Percentiles rank a stretch among this genome's conserved stretches.
Evolutionary conservation across 2,113 vertebrate species (phyloP).

Genomic region (Aplodontia rufa): DNA sequence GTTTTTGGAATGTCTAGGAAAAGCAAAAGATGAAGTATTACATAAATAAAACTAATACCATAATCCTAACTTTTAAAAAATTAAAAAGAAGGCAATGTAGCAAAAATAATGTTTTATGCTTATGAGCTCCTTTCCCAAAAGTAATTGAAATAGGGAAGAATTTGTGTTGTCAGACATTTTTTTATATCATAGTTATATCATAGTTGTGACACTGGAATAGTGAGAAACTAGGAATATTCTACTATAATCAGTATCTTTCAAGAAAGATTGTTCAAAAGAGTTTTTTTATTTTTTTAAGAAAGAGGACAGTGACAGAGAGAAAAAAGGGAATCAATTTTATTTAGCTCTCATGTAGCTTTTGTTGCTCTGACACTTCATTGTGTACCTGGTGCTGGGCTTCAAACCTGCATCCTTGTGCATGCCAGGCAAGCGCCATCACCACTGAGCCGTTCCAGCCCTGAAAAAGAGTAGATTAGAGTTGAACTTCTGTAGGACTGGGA

Average conservation of each 20-base stretch:
- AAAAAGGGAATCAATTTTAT: no score
- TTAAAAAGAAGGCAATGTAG: neutral
- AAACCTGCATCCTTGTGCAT: no score
- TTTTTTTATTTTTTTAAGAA: no score
- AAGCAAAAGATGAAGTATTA: conserved; percentile 13
- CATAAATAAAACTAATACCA: neutral
- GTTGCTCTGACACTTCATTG: no score
- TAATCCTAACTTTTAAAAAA: conserved; percentile 25
- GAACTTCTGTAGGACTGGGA: neutral
- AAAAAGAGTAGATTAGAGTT: neutral
- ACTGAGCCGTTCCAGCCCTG: no score
- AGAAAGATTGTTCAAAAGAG: neutral
- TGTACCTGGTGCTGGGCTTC: no score
- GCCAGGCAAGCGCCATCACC: no score
- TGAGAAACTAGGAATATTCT: neutral
- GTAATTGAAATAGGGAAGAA: neutral
- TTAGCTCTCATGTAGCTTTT: no score
- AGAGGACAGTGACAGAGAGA: no score
- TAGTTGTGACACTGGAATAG: neutral
- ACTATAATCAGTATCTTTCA: neutral
- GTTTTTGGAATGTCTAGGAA: neutral
- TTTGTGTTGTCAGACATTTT: neutral
- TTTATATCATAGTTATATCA: neutral
- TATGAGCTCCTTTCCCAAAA: conserved; percentile 22
- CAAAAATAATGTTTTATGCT: neutral